Evolutionary conservation across 2,797 vertebrate genomes (phyloP), one percentile per base, ranked within the genome.

Genomic region (Delichon dasypus): DNA sequence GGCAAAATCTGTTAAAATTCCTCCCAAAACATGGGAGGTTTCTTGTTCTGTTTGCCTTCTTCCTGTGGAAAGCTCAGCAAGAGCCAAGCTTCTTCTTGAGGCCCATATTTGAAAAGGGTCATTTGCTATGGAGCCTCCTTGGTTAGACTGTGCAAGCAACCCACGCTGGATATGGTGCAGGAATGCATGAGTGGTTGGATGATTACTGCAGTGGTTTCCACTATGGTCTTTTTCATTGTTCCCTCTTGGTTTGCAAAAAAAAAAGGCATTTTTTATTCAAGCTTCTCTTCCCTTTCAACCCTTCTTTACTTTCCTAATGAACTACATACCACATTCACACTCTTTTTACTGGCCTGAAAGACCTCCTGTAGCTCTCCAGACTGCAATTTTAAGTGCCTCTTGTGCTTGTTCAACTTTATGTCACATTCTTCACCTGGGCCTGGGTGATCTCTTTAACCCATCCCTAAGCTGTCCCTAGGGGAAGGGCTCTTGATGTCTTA

Each of bases 381-480:
- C n/a, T 86, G 48, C 34, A 72, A 42, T 8, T 68, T 26, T 16
- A 65, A 75, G 42, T 70, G 51, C 21, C 13, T 68, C 32, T 75
- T 68, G 34, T 66, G 10, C 58, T 77, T 64, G 7, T 77, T 78
- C 58, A 34, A 10, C 3, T 4, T 23, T 55, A 20, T 11, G 30
- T 72, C 62, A 55, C 19, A 27, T 32, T 34, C 54, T 86, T 89
- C 36, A 45, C n/a, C 22, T 38, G 18, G 47, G 27, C 0, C 1
- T 48, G n/a, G 18, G 29, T 48, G 42, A 85, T 47, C 7, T 84
- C 58, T 67, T 64, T 65, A 50, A 64, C 34, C 38, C 1, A 1
- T 61, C 11, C 36, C 61, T 34, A 23, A 53, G 26, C 16, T 45
- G 11, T 42, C 45, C 0, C 0, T 23, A 23, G 30, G 11, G 6